phyloP scores from a whole-genome alignment of 2,888 invertebrate species.

The Tachina fera region DNA sequence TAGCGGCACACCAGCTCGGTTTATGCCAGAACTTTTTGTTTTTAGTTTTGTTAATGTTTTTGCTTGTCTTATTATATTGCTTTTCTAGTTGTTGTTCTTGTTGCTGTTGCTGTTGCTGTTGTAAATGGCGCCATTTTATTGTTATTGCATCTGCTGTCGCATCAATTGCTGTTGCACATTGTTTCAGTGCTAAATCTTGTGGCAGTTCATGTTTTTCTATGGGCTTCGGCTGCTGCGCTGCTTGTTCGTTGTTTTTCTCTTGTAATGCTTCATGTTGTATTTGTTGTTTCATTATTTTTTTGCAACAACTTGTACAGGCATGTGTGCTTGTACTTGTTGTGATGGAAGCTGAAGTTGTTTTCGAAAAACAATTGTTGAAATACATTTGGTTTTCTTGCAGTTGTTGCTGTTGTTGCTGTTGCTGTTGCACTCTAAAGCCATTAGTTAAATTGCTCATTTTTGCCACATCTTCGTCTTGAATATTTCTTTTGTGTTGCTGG shows the following conservation, averaged over 20 bases:
- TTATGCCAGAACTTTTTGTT: constrained; percentile 42
- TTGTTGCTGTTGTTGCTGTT: constrained; percentile 27
- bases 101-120: constrained; percentile 76
- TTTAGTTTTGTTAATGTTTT: constrained; percentile 64
- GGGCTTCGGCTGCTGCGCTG: constrained; percentile 26
- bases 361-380: constrained; percentile 40
- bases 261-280: constrained; percentile 23
- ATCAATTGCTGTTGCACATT: constrained; percentile 51
- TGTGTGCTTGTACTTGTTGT: constrained; percentile 35
- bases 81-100: constrained; percentile 28
- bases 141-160: constrained; percentile 56
- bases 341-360: constrained; percentile 49
- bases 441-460: constrained; percentile 65
- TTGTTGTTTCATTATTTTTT: constrained; percentile 49
- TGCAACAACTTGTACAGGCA: constrained; percentile 32
- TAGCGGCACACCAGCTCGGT: constrained; percentile 57
- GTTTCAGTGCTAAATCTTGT: constrained; percentile 56
- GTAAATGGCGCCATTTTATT: constrained; percentile 67
- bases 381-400: constrained; percentile 32
- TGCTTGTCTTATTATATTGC: constrained; percentile 58
- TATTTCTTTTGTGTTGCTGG: constrained; percentile 34
- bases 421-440: constrained; percentile 51
- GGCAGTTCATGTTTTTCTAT: constrained; percentile 51
- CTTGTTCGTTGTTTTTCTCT: background rate
- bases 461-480: constrained; percentile 58